phyloP scores from a whole-genome alignment of 2,888 invertebrate species.

The Lasioglossum lativentre region DNA sequence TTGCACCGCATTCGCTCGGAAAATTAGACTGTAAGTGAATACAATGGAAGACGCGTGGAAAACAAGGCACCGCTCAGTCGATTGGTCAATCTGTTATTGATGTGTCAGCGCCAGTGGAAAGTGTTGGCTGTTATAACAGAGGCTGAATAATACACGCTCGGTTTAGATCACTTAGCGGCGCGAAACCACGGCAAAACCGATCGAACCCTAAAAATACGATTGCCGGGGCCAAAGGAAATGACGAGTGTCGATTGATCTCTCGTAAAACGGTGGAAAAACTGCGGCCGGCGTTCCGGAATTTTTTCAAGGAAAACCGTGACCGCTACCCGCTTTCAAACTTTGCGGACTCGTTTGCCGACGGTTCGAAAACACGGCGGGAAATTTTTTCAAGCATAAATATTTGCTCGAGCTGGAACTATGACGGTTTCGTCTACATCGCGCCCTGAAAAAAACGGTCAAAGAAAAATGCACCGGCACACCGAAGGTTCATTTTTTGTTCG shows the following conservation, averaged over 20 bases:
- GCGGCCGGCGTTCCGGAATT: not conserved
- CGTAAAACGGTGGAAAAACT: not conserved
- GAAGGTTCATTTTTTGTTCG: too few relatives aligned
- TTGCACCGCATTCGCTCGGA: conserved; percentile 37
- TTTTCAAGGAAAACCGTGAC: not conserved
- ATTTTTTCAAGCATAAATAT: not conserved
- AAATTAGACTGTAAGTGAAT: conserved; percentile 45
- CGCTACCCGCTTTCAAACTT: not conserved
- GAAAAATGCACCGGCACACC: not conserved
- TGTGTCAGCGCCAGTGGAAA: conserved; percentile 2
- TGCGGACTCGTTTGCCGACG: not conserved
- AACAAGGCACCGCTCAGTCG: conserved; percentile 34
- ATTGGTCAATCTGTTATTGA: conserved; percentile 44
- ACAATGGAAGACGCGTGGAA: conserved; percentile 40
- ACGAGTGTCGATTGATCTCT: not conserved
- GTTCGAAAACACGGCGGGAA: not conserved
- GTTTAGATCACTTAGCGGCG: not conserved
- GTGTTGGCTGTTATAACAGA: conserved; percentile 19
- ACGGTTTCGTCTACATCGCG: not conserved
- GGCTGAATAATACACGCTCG: not conserved
- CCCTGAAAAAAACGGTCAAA: not conserved
- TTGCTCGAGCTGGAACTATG: not conserved
- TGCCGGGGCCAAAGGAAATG: not conserved
- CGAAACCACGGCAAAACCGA: not conserved
- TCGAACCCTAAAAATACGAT: not conserved